These are phyloP conservation scores for Nyctereutes procyonoides DNA, from an alignment of 2,113 vertebrate species.

Conservation along the genomic window DNA sequence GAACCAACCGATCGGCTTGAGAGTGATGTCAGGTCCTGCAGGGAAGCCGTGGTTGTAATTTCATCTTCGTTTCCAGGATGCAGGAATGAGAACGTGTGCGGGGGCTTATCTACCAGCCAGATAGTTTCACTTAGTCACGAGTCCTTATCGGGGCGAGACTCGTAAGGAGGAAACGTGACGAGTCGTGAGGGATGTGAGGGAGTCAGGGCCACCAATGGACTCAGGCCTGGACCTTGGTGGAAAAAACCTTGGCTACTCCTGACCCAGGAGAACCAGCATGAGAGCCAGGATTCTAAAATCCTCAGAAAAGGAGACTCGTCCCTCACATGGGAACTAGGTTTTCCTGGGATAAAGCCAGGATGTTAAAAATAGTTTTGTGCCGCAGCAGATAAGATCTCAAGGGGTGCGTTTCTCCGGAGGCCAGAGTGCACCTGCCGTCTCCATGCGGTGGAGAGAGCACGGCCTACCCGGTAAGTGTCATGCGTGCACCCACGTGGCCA, in stretches of 20 bases:
- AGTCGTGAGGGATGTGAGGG: fast-evolving
- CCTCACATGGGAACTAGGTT: neutral
- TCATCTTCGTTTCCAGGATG: neutral
- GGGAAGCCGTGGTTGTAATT: neutral
- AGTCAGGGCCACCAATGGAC: too few relatives aligned
- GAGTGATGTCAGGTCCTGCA: too few relatives aligned
- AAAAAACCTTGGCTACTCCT: too few relatives aligned
- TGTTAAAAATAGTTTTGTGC: fast-evolving
- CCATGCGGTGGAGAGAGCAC: fast-evolving
- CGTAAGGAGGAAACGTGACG: fast-evolving
- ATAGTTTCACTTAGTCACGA: too few relatives aligned
- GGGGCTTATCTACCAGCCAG: neutral
- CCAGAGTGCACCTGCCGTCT: fast-evolving
- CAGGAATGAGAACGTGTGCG: fast-evolving
- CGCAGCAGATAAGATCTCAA: neutral
- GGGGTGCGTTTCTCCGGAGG: fast-evolving
- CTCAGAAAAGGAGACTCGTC: neutral
- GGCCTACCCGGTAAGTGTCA: too few relatives aligned
- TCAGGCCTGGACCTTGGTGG: neutral
- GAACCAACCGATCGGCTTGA: too few relatives aligned
- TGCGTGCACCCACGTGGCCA: too few relatives aligned
- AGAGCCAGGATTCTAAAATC: neutral
- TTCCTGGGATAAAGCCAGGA: neutral
- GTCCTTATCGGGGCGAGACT: neutral
- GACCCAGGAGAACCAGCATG: too few relatives aligned